Evolutionary conservation across 2,888 invertebrate genomes (phyloP), one percentile per base, ranked within the genome.

Genomic region (Drosophila anomelani): DNA sequence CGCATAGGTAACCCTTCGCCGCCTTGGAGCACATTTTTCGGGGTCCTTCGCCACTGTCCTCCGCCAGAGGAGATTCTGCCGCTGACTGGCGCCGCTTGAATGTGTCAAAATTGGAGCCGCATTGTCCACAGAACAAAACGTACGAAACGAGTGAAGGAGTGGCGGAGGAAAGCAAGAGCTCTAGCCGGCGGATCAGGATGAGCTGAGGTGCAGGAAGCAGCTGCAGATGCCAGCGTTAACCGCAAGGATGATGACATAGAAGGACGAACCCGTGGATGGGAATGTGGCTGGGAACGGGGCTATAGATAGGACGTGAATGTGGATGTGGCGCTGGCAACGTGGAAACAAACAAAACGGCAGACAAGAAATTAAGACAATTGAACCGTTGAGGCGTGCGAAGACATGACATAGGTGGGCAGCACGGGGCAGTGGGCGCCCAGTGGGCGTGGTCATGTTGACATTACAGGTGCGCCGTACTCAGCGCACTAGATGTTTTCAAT

Each of bases 71-170:
- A 75, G 68, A 61, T 67, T 46, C 76, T 59, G 68, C 47, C 47
- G 61, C 47, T 76, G 77, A 76, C 76, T 80, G 75, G 59, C 82
- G 89, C 89, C 86, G 81, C 81, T 90, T 91, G 91, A 79, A 90
- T 89, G 88, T 91, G 91, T 91, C 91, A 90, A 89, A 90, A 91
- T 88, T 90, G 91, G 90, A 91, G 91, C 91, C 90, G 91, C 91
- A 91, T 91, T 91, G 91, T 91, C 91, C 90, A 86, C 88, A 88
- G 76, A 83, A 83, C 78, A 79, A 87, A 90, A 89, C 85, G 89
- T 90, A 85, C 87, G 89, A 38, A 9, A 17, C 58, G n/a, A 58
- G 57, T 54, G 78, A 63, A 59, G 41, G 46, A 51, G 29, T 36
- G 41, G n/a, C 1, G 47, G 47, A 29, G 47, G n/a, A 39, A 23